These are phyloP conservation scores for Zalophus californianus DNA, from an alignment of 2,797 vertebrate genomes.

Conservation along the genomic window DNA sequence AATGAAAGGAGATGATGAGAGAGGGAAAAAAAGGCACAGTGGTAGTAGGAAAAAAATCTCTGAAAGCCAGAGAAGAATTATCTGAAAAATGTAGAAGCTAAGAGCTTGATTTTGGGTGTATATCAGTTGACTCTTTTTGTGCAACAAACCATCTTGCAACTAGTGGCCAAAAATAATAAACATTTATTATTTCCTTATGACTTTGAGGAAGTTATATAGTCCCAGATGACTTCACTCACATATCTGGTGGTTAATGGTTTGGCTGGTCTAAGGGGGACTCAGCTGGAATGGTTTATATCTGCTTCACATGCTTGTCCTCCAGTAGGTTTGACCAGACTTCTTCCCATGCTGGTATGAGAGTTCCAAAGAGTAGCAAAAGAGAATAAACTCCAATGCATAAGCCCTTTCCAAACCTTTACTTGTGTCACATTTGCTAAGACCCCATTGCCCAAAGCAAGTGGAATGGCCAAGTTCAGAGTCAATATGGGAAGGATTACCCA, in stretches of 20 bases:
- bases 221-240: neutral
- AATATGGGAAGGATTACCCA: neutral
- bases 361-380: neutral
- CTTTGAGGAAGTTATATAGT: neutral
- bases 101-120: neutral
- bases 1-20: neutral
- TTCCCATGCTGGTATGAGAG: neutral
- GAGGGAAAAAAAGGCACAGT: neutral
- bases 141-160: neutral
- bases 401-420: neutral
- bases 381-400: neutral
- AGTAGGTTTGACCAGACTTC: neutral
- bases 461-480: neutral
- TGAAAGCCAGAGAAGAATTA: conserved; percentile 45
- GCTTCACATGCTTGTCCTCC: neutral
- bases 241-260: neutral
- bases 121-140: neutral
- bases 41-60: neutral
- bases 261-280: neutral
- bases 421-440: neutral
- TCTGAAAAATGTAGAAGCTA: neutral
- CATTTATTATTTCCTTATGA: neutral
- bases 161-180: neutral
- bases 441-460: neutral
- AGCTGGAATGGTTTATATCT: neutral